Evolutionary conservation across 2,113 vertebrate species (phyloP), one percentile per base, ranked within the genome.

Genomic region (Pelmatolapia mariae): DNA sequence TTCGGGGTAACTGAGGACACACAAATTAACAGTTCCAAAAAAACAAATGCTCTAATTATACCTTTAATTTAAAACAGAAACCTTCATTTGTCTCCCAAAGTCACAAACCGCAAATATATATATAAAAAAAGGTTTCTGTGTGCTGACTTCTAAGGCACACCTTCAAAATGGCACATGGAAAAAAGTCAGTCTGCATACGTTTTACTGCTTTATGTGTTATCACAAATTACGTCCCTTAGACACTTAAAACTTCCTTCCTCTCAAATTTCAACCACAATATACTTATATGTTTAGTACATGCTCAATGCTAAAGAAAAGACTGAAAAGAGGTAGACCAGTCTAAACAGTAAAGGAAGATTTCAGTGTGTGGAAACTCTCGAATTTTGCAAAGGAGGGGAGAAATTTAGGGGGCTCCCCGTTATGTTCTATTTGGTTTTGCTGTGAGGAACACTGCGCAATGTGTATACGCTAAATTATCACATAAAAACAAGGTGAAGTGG

Each of bases 351-450:
- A 92, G 81, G 71, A 86, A 9, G 40, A 19, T 88, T 56, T 86
- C 54, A 84, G 93, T 95, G 90, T 92, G 94, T 94, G 93, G 91
- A 93, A 90, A 92, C 59, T 66, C 84, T 91, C 84, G 8, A 89
- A 85, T 82, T 95, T 54, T 94, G 87, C 84, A 89, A 88, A 92
- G 89, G 83, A 85, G 90, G 96, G 95, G 95, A 94, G 85, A 95
- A 93, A 90, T 47, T n/a, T 81, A 89, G 96, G 96, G 95, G 94
- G 63, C 81, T 92, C 92, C 96, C 96, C 94, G 88, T 19, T 47
- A 54, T 11, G 80, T 73, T 50, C 38, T 81, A 50, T 87, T 73
- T 78, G 63, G 47, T 94, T 89, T 88, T 36, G 61, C 43, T 54
- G 16, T 50, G 59, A 73, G 40, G 29, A 90, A 82, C 33, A 63